A percentile compares a stretch with the other conserved stretches of the same genome.
phyloP scores from a whole-genome alignment of 2,888 invertebrate genomes.

The Chydorus sphaericus region DNA sequence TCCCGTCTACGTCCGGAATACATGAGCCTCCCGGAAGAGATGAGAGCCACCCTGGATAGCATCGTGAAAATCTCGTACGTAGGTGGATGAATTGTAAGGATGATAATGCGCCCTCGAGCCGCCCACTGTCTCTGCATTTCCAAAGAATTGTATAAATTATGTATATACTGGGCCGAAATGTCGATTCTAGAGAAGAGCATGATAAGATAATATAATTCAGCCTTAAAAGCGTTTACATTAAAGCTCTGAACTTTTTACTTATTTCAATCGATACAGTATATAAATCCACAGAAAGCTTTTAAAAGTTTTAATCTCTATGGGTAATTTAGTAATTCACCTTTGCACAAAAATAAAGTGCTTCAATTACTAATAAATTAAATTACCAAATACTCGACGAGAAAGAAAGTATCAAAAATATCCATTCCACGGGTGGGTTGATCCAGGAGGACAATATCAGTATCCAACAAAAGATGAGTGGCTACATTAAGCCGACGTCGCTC shows the following conservation, averaged over 20 bases:
- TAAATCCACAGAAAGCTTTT: no score
- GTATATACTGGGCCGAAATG: no score
- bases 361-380: no score
- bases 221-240: no score
- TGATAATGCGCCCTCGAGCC: constrained; percentile 56
- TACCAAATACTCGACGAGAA: constrained; percentile 81
- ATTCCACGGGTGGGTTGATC: constrained; percentile 78
- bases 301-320: no score
- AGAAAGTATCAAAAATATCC: constrained; percentile 93
- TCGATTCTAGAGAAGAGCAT: no score
- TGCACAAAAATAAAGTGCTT: no score
- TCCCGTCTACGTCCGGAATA: constrained; percentile 78
- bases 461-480: constrained; percentile 66
- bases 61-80: constrained; percentile 91
- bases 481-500: constrained; percentile 75
- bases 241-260: no score
- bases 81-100: constrained; percentile 83
- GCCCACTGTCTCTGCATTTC: constrained; percentile 93
- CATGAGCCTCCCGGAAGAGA: constrained; percentile 81
- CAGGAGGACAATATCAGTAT: constrained; percentile 69
- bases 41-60: constrained; percentile 67
- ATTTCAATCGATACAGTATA: no score
- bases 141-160: no score
- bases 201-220: no score
- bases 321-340: no score